A percentile compares a stretch with the other conserved stretches of the same genome.
Conservation (phyloP, 2,113 vertebrate genomes). For the Oxygymnocypris stewartii region DNA sequence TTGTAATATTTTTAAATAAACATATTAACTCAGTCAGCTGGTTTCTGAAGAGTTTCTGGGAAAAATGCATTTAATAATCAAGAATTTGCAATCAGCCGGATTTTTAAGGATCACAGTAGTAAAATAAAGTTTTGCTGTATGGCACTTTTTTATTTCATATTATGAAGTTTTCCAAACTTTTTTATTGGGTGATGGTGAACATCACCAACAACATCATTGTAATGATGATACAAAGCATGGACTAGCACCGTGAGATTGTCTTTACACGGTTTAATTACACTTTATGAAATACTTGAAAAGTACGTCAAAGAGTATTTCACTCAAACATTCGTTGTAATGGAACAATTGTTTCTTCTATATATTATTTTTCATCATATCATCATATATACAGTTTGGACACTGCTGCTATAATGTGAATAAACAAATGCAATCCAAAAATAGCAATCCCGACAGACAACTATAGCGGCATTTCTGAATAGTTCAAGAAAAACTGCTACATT, state of each 20-base stretch:
- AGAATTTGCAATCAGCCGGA: background rate
- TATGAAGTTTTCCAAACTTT: background rate
- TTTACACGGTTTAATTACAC: background rate
- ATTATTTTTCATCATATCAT: background rate
- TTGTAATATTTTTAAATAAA: slow-evolving; percentile 47
- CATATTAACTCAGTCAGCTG: slow-evolving; percentile 54
- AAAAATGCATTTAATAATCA: background rate
- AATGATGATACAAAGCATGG: background rate
- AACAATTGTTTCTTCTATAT: background rate
- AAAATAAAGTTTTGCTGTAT: background rate
- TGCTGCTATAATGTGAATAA: background rate
- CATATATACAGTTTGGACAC: background rate
- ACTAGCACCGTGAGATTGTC: background rate
- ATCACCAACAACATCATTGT: background rate
- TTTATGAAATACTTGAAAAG: background rate
- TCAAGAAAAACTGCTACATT: background rate
- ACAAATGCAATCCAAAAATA: background rate
- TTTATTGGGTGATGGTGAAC: background rate
- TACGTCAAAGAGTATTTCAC: background rate
- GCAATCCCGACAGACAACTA: background rate
- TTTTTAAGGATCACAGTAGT: background rate
- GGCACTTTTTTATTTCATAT: background rate
- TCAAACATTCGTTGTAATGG: background rate
- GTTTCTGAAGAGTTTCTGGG: slow-evolving; percentile 57
- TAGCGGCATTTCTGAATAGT: background rate